Evolutionary conservation across 2,113 vertebrate genomes (phyloP).

Genomic region (Podilymbus podiceps): DNA sequence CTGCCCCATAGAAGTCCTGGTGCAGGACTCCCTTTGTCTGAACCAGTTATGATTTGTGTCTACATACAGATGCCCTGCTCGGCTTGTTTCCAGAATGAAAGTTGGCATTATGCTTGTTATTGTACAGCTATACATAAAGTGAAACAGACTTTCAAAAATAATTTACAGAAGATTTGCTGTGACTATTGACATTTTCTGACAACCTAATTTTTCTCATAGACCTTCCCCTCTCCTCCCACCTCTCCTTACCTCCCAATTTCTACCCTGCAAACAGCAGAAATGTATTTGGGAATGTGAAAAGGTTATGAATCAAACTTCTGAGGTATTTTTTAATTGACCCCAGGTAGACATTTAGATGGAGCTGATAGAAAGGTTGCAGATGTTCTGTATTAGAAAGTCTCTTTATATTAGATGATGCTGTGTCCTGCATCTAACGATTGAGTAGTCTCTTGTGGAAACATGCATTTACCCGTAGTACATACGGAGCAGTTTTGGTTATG

Average conservation of each 20-base stretch:
- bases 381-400: conserved; percentile 76
- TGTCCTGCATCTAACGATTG: conserved; percentile 67
- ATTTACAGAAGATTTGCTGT: conserved; percentile 48
- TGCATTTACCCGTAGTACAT: conserved; percentile 60
- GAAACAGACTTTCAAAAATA: conserved; percentile 44
- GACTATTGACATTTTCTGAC: conserved; percentile 37
- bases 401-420: conserved; percentile 71
- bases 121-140: conserved; percentile 26
- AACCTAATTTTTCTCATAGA: neutral
- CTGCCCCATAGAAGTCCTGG: neutral
- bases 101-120: conserved; percentile 5
- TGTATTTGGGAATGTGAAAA: conserved; percentile 60
- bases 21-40: neutral
- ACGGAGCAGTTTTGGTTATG: conserved; percentile 62
- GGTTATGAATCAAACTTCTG: conserved; percentile 65
- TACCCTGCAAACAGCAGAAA: conserved; percentile 46
- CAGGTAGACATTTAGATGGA: conserved; percentile 50
- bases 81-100: conserved; percentile 34
- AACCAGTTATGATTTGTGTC: neutral
- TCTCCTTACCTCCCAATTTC: neutral
- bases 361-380: conserved; percentile 67
- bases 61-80: neutral
- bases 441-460: conserved; percentile 75
- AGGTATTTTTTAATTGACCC: conserved; percentile 73
- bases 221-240: neutral